Conservation (phyloP, 1,140 invertebrate species). For the Spodoptera litura region DNA sequence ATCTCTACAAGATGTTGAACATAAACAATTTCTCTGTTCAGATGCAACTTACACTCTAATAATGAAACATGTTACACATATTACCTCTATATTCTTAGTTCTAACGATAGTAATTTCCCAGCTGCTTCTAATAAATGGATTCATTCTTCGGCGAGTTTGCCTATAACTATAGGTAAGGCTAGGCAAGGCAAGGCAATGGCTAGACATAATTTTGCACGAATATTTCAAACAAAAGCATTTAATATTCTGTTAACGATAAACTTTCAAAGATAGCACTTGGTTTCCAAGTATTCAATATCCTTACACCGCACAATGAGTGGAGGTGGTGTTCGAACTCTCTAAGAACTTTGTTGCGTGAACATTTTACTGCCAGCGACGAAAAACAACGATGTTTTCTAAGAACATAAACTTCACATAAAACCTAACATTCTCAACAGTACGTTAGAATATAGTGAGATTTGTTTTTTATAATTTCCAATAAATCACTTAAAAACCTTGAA, state of each 20-base stretch:
- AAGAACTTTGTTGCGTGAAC: slow-evolving; percentile 1
- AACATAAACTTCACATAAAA: neutral
- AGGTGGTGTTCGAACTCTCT: neutral
- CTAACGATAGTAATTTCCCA: neutral
- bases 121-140: neutral
- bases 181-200: too few relatives aligned
- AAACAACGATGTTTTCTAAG: slow-evolving; percentile 6
- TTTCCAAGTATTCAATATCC: slow-evolving; percentile 5
- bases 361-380: neutral
- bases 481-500: neutral
- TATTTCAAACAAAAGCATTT: neutral
- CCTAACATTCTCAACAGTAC: neutral
- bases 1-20: slow-evolving; percentile 17
- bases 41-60: neutral
- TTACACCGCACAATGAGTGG: neutral
- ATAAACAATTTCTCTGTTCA: slow-evolving; percentile 9
- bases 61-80: neutral
- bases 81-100: too few relatives aligned
- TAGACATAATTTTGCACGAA: too few relatives aligned
- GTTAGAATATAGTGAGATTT: neutral
- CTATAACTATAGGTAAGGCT: too few relatives aligned
- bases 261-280: neutral
- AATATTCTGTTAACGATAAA: neutral
- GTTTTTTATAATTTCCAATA: neutral
- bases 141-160: too few relatives aligned